These are phyloP conservation scores for Dromiciops gliroides DNA, from an alignment of 2,113 vertebrate genomes.

Conservation along the genomic window DNA sequence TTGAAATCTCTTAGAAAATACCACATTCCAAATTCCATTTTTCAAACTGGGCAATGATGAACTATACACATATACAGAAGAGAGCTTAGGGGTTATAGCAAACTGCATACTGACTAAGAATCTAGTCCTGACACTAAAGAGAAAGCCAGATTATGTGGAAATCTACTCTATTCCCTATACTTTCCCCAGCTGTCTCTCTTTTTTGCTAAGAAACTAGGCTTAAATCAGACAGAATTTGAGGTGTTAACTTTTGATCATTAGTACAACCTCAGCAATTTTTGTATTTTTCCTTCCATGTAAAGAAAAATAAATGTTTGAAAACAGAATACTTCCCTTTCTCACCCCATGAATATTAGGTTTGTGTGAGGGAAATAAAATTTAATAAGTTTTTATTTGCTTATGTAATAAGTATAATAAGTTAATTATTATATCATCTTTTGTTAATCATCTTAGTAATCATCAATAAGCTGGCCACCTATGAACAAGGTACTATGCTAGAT, in stretches of 20 bases:
- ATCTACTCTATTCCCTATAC: no score
- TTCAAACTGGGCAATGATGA: background rate
- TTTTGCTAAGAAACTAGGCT: constrained; percentile 35
- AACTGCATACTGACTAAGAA: no score
- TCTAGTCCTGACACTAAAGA: no score
- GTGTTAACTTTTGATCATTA: constrained; percentile 19
- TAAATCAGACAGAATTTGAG: constrained; percentile 49
- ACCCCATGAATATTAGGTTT: background rate
- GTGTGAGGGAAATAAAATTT: background rate
- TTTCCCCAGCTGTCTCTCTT: constrained; percentile 4
- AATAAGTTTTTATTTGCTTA: no score
- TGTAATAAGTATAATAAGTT: no score
- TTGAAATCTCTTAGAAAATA: constrained; percentile 27
- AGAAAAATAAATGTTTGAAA: background rate
- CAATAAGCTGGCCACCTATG: background rate
- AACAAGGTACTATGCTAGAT: background rate
- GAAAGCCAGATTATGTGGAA: no score
- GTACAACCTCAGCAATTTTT: constrained; percentile 22
- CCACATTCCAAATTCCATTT: constrained; percentile 36
- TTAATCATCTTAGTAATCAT: background rate
- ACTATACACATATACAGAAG: no score
- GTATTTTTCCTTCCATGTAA: no score
- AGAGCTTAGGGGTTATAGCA: no score
- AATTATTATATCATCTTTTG: constrained; percentile 8
- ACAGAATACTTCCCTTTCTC: background rate